Evolutionary conservation across 2,888 invertebrate species (phyloP).

Genomic region (Choristoneura rosaceana): DNA sequence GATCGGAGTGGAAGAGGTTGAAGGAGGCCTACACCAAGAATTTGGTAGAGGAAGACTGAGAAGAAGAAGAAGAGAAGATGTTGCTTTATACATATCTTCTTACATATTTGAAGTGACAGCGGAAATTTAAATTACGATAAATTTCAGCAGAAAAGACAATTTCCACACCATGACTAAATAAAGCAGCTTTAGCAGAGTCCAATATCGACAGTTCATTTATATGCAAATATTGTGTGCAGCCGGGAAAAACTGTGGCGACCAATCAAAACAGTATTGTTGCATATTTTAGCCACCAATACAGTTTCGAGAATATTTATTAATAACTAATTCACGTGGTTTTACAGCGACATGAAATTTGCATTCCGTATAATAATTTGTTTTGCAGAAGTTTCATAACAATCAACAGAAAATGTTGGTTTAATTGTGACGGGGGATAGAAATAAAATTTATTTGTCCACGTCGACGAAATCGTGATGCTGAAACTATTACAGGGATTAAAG

Average conservation of each 20-base stretch:
- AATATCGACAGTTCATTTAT: constrained; percentile 33
- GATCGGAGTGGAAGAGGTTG: too few species aligned
- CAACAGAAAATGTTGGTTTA: constrained; percentile 18
- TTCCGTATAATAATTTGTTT: constrained; percentile 23
- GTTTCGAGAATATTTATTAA: constrained; percentile 13
- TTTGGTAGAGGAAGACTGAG: too few species aligned
- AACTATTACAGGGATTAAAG: constrained; percentile 41
- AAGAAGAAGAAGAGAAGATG: too few species aligned
- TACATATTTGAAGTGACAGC: not conserved
- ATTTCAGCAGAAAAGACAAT: not conserved
- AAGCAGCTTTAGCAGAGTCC: constrained; percentile 4
- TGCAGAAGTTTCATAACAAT: constrained; percentile 24
- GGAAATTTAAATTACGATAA: not conserved
- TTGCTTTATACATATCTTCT: not conserved
- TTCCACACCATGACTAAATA: constrained; percentile 20
- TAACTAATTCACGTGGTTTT: constrained; percentile 10
- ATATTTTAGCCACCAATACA: constrained; percentile 21
- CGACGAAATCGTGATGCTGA: constrained; percentile 39
- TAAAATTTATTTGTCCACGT: constrained; percentile 29
- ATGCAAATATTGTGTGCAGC: constrained; percentile 36
- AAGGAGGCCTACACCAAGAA: too few species aligned
- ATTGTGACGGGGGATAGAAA: constrained; percentile 22
- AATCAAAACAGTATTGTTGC: constrained; percentile 38
- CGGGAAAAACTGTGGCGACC: constrained; percentile 30
- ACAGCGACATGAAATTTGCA: constrained; percentile 25